A percentile compares a stretch with the other conserved stretches of the same genome.
Conservation (phyloP, 2,888 invertebrate species). For the Apomyelois bistriatella region DNA sequence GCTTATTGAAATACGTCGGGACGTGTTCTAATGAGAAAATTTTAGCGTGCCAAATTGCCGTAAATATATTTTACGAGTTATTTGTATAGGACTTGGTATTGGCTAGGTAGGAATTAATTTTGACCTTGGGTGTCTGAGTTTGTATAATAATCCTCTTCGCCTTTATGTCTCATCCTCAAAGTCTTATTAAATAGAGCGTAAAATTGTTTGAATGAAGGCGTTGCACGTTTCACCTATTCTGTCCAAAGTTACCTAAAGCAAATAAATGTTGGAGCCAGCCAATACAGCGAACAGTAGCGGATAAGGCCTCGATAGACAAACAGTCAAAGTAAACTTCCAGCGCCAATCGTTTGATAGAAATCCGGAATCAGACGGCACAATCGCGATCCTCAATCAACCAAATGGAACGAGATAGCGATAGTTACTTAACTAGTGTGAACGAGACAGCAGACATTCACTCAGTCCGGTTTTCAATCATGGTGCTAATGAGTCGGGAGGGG, state of each 20-base stretch:
- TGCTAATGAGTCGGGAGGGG: conserved; percentile 71
- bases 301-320: conserved; percentile 38
- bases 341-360: conserved; percentile 61
- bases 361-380: conserved; percentile 58
- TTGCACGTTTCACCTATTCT: neutral
- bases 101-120: neutral
- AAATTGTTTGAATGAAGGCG: neutral
- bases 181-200: neutral
- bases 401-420: conserved; percentile 36
- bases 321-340: conserved; percentile 52
- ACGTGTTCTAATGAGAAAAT: conserved; percentile 63
- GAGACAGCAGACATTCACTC: conserved; percentile 35
- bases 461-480: conserved; percentile 39
- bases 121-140: neutral
- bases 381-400: conserved; percentile 61
- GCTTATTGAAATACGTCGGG: conserved; percentile 73
- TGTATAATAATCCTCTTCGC: too few species aligned
- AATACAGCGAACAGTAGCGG: conserved; percentile 15
- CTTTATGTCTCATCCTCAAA: neutral
- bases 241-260: neutral
- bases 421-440: conserved; percentile 32
- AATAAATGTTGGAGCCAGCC: neutral
- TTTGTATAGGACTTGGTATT: neutral
- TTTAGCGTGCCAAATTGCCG: conserved; percentile 32
- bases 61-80: conserved; percentile 10